These are phyloP conservation scores for Agapornis canus DNA, from an alignment of 2,797 vertebrate genomes.

Conservation along the genomic window DNA sequence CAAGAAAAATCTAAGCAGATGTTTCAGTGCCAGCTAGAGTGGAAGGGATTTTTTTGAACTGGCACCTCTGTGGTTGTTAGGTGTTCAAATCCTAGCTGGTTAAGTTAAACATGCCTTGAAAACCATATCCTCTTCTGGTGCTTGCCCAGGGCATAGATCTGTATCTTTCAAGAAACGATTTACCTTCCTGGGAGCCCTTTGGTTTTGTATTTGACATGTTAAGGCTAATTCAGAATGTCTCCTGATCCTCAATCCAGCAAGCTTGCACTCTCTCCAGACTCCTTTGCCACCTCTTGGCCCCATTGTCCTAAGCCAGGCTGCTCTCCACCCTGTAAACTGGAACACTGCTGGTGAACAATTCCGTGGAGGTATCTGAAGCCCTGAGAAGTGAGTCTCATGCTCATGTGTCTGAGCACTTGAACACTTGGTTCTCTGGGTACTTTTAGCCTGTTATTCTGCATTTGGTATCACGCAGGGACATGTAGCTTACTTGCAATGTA, in stretches of 20 bases:
- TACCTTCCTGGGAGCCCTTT: neutral
- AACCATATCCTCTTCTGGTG: neutral
- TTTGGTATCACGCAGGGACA: neutral
- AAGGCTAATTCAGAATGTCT: neutral
- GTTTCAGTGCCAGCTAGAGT: neutral
- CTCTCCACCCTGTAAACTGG: neutral
- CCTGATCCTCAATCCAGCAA: neutral
- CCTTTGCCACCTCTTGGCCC: neutral
- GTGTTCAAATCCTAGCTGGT: neutral
- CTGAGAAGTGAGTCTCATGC: neutral
- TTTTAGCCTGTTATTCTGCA: neutral
- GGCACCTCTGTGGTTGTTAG: neutral
- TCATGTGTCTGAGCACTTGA: neutral
- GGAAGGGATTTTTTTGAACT: neutral
- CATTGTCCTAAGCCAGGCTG: neutral
- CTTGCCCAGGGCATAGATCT: neutral
- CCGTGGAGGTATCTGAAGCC: neutral
- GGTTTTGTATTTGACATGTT: neutral
- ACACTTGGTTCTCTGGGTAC: neutral
- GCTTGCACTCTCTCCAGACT: neutral
- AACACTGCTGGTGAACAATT: neutral
- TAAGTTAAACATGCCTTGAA: neutral
- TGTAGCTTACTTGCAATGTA: neutral
- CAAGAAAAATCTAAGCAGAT: neutral
- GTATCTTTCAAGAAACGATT: neutral